A percentile compares a stretch with the other conserved stretches of the same genome.
These are phyloP conservation scores for Dorcus hopei DNA, from an alignment of 2,888 invertebrate species.

Conservation along the genomic window DNA sequence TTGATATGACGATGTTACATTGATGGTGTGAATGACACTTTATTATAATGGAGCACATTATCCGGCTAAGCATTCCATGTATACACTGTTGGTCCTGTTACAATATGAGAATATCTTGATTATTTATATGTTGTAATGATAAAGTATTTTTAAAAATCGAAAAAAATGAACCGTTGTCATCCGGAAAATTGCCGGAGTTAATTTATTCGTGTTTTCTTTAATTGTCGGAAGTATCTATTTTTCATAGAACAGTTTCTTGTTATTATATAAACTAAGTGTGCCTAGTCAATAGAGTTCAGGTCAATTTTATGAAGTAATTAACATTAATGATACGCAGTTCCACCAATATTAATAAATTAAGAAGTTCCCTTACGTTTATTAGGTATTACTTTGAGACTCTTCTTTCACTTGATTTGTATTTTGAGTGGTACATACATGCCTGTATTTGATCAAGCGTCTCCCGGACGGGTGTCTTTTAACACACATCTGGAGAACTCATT, in stretches of 20 bases:
- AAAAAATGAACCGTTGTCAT: constrained; percentile 31
- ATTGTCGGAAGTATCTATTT: constrained; percentile 55
- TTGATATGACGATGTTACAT: constrained; percentile 40
- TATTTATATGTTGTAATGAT: constrained; percentile 53
- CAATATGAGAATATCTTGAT: constrained; percentile 47
- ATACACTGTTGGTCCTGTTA: constrained; percentile 53
- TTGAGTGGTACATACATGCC: constrained; percentile 11
- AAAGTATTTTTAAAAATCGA: constrained; percentile 50
- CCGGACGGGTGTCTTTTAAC: background rate
- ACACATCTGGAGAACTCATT: constrained; percentile 9
- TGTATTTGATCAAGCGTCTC: constrained; percentile 1
- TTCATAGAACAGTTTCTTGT: constrained; percentile 57
- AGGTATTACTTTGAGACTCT: background rate
- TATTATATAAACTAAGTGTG: constrained; percentile 61
- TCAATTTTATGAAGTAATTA: constrained; percentile 54
- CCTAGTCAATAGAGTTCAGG: constrained; percentile 65
- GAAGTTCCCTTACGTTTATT: background rate
- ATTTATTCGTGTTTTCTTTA: constrained; percentile 49
- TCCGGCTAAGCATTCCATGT: constrained; percentile 51
- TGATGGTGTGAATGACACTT: constrained; percentile 42
- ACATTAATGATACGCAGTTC: constrained; percentile 46
- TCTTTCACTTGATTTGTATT: constrained; percentile 16
- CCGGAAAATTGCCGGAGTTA: constrained; percentile 32
- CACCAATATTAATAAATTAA: constrained; percentile 34
- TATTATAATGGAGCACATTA: constrained; percentile 51